Percentiles rank a stretch among this genome's conserved stretches.
phyloP scores from a whole-genome alignment of 2,797 vertebrate species.

The Myotis planiceps region DNA sequence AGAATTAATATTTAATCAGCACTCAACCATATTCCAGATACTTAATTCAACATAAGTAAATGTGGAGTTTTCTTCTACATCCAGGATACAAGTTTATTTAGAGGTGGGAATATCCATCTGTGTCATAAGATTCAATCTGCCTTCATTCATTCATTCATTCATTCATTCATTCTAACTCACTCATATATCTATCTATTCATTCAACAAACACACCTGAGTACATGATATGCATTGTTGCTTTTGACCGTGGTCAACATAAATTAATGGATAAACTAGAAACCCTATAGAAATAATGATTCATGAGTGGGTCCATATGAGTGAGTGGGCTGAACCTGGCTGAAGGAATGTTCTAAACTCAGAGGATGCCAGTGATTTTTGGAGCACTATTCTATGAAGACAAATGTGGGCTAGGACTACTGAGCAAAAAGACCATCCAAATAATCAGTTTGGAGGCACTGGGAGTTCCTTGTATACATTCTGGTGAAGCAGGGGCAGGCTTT shows the following conservation, averaged over 20 bases:
- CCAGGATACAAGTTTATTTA: conserved; percentile 30
- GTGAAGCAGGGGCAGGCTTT: background rate
- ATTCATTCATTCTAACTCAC: background rate
- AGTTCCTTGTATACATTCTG: background rate
- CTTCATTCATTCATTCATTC: background rate
- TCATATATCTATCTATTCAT: background rate
- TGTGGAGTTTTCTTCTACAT: conserved; percentile 12
- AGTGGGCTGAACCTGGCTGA: background rate
- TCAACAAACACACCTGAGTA: background rate
- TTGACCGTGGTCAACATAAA: background rate
- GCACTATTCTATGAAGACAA: background rate
- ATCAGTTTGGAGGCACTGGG: background rate
- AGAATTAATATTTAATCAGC: conserved; percentile 33
- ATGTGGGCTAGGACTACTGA: background rate
- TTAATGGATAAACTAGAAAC: background rate
- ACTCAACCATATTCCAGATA: background rate
- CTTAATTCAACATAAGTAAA: background rate
- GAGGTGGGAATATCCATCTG: background rate
- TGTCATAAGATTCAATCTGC: background rate
- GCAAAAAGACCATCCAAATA: background rate
- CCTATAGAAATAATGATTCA: background rate
- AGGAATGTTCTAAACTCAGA: background rate
- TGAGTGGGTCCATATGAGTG: background rate
- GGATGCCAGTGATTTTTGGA: background rate
- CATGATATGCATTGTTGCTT: background rate